Base-by-base conservation (phyloP, 2,797 vertebrate genomes). In the Liasis olivaceus region DNA sequence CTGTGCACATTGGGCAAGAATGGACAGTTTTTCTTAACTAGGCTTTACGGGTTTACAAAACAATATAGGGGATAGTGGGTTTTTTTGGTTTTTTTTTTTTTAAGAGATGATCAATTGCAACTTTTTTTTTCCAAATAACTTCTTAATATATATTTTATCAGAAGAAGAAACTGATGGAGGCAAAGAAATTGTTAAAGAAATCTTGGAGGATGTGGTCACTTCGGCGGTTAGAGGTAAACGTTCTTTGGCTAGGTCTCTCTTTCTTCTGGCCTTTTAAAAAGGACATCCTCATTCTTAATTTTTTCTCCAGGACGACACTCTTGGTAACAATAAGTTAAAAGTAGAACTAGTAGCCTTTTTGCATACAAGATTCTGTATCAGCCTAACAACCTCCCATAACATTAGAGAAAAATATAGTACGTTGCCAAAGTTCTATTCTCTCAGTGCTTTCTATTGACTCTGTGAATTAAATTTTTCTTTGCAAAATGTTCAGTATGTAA, bases 141-240 rank as follows among this genome's bases (percentile, higher is more conserved):
- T 94, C 8, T 96, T 90, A 89, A 0, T 95, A 14, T 96, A 17
- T 96, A 28, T 97, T 72, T 94, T 89, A n/a, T 92, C 94, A 95
- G 97, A 96, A 2, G 94, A 95, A 94, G 62, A 94, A 58, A 84
- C 88, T 92, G 95, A 96, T 2, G 97, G 95, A 94, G 96, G 96
- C 94, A 97, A 97, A 94, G 97, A 98, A 92, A 94, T 98, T 95
- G 97, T 98, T 95, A 97, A 97, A 96, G 97, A 91, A 95, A 98
- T 98, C 95, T 96, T 98, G 95, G 97, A 98, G 94, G 98, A 98
- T 89, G 96, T 98, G 86, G 97, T 98, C 87, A 92, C 95, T 1
- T 97, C 97, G 77, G 98, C 97, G 85, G 92, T 98, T 91, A 96
- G 96, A 98, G 98, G 98, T 98, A 93, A 95, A 96, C 17, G 36